Evolutionary conservation across 2,888 invertebrate species (phyloP).

Genomic region (Synanthedon vespiformis): DNA sequence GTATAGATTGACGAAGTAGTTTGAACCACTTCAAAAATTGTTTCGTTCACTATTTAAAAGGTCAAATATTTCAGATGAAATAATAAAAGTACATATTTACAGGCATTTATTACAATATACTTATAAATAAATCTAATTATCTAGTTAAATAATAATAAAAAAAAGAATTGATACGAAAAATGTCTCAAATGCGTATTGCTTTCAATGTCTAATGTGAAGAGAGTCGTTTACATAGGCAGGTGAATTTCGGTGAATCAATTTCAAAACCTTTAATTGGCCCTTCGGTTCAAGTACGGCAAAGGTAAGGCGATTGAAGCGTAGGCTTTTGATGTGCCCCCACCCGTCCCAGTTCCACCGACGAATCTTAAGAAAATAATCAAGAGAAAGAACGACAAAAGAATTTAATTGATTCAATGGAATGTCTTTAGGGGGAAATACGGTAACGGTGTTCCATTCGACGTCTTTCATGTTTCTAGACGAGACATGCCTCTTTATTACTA

Average conservation of each 20-base stretch:
- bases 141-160: neutral
- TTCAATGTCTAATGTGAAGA: slow-evolving; percentile 40
- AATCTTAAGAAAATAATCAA: slow-evolving; percentile 47
- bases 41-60: too few relatives aligned
- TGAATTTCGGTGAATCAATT: slow-evolving; percentile 52
- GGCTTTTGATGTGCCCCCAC: slow-evolving; percentile 37
- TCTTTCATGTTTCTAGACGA: neutral
- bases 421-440: slow-evolving; percentile 18
- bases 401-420: slow-evolving; percentile 58
- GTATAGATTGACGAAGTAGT: too few relatives aligned
- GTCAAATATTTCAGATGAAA: too few relatives aligned
- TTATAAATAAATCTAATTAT: too few relatives aligned
- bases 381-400: slow-evolving; percentile 44
- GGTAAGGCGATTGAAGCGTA: slow-evolving; percentile 32
- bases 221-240: slow-evolving; percentile 40
- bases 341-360: slow-evolving; percentile 6
- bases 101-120: too few relatives aligned
- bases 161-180: slow-evolving; percentile 7
- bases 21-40: too few relatives aligned
- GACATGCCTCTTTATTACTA: neutral
- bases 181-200: slow-evolving; percentile 39
- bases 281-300: slow-evolving; percentile 21
- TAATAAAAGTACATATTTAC: too few relatives aligned
- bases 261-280: slow-evolving; percentile 62
- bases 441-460: neutral